Conservation (phyloP, 2,888 invertebrate genomes). For the Meteorus cinctellus region DNA sequence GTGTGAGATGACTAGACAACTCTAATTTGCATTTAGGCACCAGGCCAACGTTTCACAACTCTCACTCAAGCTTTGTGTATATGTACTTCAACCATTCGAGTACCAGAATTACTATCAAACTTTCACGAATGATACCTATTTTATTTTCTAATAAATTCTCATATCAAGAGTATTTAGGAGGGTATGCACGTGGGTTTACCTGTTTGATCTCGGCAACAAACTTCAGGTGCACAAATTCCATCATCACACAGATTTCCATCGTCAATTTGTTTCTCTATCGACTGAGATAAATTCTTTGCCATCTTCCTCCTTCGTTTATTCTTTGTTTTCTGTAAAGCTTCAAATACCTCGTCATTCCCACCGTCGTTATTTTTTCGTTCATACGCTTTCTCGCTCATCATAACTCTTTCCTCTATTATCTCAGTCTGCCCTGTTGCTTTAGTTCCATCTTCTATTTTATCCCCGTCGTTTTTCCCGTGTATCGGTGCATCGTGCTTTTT, state of each 20-base stretch:
- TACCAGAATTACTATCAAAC: neutral
- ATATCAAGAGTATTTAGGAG: too few species aligned
- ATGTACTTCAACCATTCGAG: neutral
- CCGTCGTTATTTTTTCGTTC: conserved; percentile 35
- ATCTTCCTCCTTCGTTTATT: conserved; percentile 25
- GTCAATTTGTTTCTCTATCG: neutral
- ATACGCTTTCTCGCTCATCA: conserved; percentile 40
- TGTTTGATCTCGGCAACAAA: conserved; percentile 47
- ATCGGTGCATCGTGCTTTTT: conserved; percentile 40
- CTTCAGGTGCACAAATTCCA: conserved; percentile 48
- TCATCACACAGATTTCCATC: conserved; percentile 44
- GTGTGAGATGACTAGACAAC: conserved; percentile 31
- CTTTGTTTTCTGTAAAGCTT: conserved; percentile 34
- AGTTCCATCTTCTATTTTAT: conserved; percentile 15
- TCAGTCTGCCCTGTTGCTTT: conserved; percentile 16
- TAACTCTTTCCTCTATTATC: conserved; percentile 21
- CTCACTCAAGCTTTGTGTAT: neutral
- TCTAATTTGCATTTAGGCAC: conserved; percentile 34
- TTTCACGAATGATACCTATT: neutral
- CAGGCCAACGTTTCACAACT: conserved; percentile 20
- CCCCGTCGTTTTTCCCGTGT: conserved; percentile 8
- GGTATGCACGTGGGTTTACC: conserved; percentile 27
- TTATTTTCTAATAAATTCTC: too few species aligned
- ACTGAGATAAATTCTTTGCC: conserved; percentile 25
- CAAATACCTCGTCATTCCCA: conserved; percentile 26